These are phyloP conservation scores for Damaliscus lunatus DNA, from an alignment of 2,113 vertebrate genomes.

Conservation along the genomic window DNA sequence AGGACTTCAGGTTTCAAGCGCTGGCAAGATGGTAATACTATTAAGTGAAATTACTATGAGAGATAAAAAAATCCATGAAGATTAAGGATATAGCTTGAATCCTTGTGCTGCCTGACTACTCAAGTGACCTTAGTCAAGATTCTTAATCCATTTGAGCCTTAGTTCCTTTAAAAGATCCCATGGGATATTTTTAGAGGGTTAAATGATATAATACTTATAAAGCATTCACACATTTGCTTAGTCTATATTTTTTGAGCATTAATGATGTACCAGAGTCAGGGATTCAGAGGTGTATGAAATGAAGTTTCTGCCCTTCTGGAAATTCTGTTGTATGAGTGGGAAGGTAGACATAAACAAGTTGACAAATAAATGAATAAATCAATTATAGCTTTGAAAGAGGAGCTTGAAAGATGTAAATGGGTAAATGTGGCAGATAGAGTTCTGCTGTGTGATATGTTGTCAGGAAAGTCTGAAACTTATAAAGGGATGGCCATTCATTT, in stretches of 20 bases:
- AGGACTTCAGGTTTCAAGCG: background rate
- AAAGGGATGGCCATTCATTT: background rate
- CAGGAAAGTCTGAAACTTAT: background rate
- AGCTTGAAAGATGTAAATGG: background rate
- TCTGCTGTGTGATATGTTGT: background rate
- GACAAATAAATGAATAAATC: background rate
- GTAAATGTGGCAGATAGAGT: background rate
- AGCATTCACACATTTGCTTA: background rate
- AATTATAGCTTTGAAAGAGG: background rate
- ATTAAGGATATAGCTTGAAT: background rate
- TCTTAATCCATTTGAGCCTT: background rate
- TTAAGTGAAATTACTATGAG: background rate
- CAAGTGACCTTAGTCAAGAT: background rate
- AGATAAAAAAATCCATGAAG: background rate
- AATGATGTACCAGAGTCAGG: background rate
- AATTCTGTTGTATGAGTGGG: background rate
- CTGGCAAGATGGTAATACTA: background rate
- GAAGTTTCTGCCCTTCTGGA: background rate
- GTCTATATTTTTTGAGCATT: background rate
- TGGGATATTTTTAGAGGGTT: background rate
- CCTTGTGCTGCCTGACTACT: background rate
- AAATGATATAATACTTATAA: background rate
- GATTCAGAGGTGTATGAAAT: background rate
- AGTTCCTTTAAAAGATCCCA: background rate
- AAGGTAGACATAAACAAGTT: background rate